Evolutionary conservation across 2,797 vertebrate species (phyloP).

Genomic region (Anomalospiza imberbis): DNA sequence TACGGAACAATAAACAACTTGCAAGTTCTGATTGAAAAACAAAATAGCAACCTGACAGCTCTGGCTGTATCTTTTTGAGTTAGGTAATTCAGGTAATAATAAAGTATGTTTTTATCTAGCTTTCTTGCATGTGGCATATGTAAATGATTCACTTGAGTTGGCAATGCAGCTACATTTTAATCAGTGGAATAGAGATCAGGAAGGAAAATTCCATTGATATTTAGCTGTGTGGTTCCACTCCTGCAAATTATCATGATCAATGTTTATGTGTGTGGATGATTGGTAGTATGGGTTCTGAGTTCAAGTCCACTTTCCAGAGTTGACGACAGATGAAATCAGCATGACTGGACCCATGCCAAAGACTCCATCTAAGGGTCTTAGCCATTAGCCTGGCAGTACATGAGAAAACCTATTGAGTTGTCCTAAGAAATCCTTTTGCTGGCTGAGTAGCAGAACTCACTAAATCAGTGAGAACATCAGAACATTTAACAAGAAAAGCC

Average conservation of each 20-base stretch:
- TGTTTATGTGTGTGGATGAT: constrained; percentile 5
- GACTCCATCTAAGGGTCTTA: constrained; percentile 27
- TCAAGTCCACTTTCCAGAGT: background rate
- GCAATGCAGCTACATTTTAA: background rate
- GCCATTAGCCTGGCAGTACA: background rate
- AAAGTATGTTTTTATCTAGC: background rate
- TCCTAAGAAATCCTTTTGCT: background rate
- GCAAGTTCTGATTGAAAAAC: background rate
- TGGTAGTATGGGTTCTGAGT: background rate
- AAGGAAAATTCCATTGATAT: constrained; percentile 13
- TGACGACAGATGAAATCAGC: background rate
- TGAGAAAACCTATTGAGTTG: background rate
- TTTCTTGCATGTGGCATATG: background rate
- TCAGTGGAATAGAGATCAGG: background rate
- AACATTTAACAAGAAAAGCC: background rate
- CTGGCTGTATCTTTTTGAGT: background rate
- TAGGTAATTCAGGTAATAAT: background rate
- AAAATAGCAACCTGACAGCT: background rate
- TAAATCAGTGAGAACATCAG: background rate
- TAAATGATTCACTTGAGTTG: background rate
- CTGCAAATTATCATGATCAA: background rate
- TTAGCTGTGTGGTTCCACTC: background rate
- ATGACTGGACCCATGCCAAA: background rate
- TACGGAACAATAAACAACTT: background rate
- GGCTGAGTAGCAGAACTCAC: background rate